phyloP scores from a whole-genome alignment of 2,113 vertebrate genomes.

The Chaenogobius annularis region DNA sequence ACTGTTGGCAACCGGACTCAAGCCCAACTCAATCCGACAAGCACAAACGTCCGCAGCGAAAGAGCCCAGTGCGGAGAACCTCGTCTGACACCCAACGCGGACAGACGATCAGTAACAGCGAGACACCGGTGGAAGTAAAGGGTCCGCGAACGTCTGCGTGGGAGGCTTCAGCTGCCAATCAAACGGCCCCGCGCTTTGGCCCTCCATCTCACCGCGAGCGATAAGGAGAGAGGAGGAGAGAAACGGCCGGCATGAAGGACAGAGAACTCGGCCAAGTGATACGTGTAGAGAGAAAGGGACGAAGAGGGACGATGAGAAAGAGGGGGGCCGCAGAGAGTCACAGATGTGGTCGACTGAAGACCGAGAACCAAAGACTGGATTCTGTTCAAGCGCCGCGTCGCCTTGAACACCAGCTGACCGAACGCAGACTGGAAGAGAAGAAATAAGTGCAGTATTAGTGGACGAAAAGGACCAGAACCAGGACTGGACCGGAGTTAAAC shows the following conservation, averaged over 20 bases:
- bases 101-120: constrained; percentile 24
- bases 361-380: constrained; percentile 81
- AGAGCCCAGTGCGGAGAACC: not conserved
- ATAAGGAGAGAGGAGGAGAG: constrained; percentile 38
- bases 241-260: constrained; percentile 46
- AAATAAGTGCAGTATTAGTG: too few species aligned
- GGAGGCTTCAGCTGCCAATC: constrained; percentile 62
- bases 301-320: too few species aligned
- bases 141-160: constrained; percentile 32
- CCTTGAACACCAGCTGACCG: constrained; percentile 94
- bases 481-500: too few species aligned
- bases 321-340: not conserved
- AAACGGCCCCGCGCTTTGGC: constrained; percentile 53
- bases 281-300: not conserved
- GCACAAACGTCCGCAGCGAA: not conserved
- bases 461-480: too few species aligned
- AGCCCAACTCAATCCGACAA: constrained; percentile 1
- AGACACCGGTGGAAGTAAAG: not conserved
- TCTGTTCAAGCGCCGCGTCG: constrained; percentile 89
- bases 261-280: constrained; percentile 6
- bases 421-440: not conserved
- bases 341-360: constrained; percentile 7
- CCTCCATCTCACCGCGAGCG: constrained; percentile 55
- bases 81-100: constrained; percentile 16
- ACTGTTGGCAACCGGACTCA: constrained; percentile 27